Evolutionary conservation across 92 coral and sea anemone genomes (phyloP), one percentile per base, ranked within the genome.

Genomic region (Diadumene lineata): DNA sequence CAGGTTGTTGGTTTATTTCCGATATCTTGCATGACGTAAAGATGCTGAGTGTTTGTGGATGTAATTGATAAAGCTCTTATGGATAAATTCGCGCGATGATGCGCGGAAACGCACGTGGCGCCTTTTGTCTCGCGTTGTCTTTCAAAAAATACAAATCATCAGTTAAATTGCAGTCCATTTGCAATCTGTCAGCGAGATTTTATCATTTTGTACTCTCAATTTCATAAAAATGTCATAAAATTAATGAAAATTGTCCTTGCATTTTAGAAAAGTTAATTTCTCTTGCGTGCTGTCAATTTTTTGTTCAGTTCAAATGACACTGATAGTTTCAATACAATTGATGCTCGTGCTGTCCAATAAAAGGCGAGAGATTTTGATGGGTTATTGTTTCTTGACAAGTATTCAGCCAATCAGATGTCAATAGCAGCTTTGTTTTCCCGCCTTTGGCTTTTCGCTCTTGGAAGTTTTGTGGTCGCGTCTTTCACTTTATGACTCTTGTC

Each of bases 381-480:
- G 62, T 56, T 73, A 72, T 75, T 64, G 30, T 60, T 38, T 62
- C 4, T 73, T 86, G 91, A 86, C 91, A 86, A 77, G 68, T 43
- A 18, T 30, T 56, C 11, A 82, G 70, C 91, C 91, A 86, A 86
- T 86, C 80, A 78, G 64, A 66, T 43, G 29, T 24, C 23, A 17
- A 64, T 11, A 62, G 0, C 9, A 0, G 71, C 63, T 67, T 67
- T 78, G 84, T 86, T 90, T 79, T 81, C 96, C 92, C 96, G 96
- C 96, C 87, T 90, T 83, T 50, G 50, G 75, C 62, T 75, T 74
- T 85, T 85, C 78, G 68, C 50, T 66, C 28, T 72, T 67, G 48
- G 70, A 46, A 80, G 79, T 65, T 79, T 73, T 81, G 73, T 38
- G 68, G 30, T 81, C 80, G 86, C 82, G 72, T 79, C 85, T 73